These are phyloP conservation scores for Pontoporia blainvillei DNA, from an alignment of 2,113 vertebrate genomes.

Conservation along the genomic window DNA sequence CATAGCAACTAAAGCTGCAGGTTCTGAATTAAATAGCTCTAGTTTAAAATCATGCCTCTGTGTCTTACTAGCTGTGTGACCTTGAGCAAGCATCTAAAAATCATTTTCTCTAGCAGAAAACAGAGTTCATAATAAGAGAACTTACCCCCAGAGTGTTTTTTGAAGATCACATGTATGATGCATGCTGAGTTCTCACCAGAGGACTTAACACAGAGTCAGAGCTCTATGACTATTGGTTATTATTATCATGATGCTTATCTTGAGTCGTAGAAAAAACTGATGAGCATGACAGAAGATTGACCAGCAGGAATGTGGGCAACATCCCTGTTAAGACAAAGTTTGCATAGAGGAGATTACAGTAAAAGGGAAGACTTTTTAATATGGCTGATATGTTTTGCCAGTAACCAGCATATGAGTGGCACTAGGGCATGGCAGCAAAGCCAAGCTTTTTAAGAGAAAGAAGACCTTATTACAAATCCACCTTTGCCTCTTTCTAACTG, in stretches of 20 bases:
- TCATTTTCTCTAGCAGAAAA: background rate
- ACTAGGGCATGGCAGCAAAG: background rate
- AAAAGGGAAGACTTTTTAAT: background rate
- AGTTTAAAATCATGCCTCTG: background rate
- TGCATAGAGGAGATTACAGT: rapidly evolving
- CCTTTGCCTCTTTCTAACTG: background rate
- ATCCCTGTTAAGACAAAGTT: too few species aligned
- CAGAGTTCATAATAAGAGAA: background rate
- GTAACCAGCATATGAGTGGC: rapidly evolving
- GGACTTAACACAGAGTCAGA: background rate
- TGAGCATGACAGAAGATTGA: background rate
- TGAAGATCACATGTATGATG: rapidly evolving
- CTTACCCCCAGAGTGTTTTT: background rate
- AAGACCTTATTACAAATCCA: background rate
- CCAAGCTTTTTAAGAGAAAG: background rate
- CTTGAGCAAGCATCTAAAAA: background rate
- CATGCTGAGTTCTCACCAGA: background rate
- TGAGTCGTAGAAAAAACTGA: background rate
- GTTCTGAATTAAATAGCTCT: background rate
- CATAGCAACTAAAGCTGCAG: rapidly evolving
- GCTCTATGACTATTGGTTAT: rapidly evolving
- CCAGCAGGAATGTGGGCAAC: background rate
- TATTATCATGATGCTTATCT: rapidly evolving
- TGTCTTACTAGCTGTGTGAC: background rate
- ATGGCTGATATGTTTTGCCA: rapidly evolving